Evolutionary conservation across 1,140 invertebrate genomes (phyloP), one percentile per base, ranked within the genome.

Genomic region (Zaprionus tsacasi): DNA sequence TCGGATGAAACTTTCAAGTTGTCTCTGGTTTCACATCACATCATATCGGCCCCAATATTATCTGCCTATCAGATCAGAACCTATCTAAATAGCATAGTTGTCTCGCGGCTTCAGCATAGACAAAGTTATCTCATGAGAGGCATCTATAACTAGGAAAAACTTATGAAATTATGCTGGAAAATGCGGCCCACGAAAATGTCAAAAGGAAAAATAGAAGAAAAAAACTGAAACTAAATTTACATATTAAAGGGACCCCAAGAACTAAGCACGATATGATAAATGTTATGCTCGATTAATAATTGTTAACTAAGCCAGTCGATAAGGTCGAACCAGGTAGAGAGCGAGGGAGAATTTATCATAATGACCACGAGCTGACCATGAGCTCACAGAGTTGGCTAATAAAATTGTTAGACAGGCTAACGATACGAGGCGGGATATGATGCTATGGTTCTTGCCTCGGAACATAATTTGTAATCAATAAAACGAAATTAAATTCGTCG

Each of bases 251-350:
- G 57, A 13, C 64, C 5, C 3, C 45, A 43, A 77, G 54, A 50
- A 25, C 17, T 25, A 7, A 21, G 45, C 17, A 10, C 17, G 17
- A 56, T 72, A 85, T 91, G 88, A 91, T 88, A 91, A 91, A 91
- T 91, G 88, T 91, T 91, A 88, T 82, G 88, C 82, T 68, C 88
- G 79, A 91, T 91, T 91, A 91, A 91, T 91, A 91, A 91, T 88
- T 91, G 88, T 85, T 91, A 91, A 91, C 88, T 88, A 78, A 77
- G 81, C 70, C 78, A 77, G 57, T 64, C 74, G 83, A 81, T 79
- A 70, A 71, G 59, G 88, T 78, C 74, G 17, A 60, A 45, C 70
- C 66, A 81, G 71, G 43, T 75, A 78, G 52, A 40, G 38, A n/a
- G 38, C 6, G 36, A 38, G 36, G 6, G 33, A 35, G 33, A 69